Evolutionary conservation across 2,888 invertebrate genomes (phyloP).

Genomic region (Chaetogeoica ovagalla): DNA sequence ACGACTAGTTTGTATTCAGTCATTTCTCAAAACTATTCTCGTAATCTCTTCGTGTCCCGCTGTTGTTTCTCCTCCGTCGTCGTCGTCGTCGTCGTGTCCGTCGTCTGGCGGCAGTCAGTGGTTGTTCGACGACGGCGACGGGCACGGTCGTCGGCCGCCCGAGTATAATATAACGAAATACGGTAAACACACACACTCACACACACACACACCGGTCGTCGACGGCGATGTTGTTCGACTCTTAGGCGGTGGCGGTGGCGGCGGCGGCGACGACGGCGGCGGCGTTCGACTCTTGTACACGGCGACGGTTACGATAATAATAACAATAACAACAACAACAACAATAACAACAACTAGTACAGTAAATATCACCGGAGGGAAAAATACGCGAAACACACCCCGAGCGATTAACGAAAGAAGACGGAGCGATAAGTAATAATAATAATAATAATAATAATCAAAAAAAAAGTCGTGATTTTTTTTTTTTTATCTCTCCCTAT

Average conservation of each 20-base stretch:
- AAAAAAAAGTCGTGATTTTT: constrained; percentile 23
- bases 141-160: not conserved
- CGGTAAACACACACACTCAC: too few species aligned
- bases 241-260: not conserved
- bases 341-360: not conserved
- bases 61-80: constrained; percentile 1
- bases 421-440: too few species aligned
- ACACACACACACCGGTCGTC: not conserved
- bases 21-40: constrained; percentile 58
- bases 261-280: not conserved
- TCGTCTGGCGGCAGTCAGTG: not conserved
- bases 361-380: not conserved
- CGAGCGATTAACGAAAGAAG: constrained; percentile 34
- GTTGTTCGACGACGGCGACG: not conserved
- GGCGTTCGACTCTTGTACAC: not conserved
- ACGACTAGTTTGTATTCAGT: constrained; percentile 66
- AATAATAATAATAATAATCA: not conserved
- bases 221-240: not conserved
- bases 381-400: constrained; percentile 44
- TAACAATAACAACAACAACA: not conserved
- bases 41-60: constrained; percentile 17
- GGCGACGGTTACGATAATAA: not conserved
- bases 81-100: constrained; percentile 30
- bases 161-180: too few species aligned
- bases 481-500: constrained; percentile 37